Evolutionary conservation across 2,113 vertebrate genomes (phyloP), one percentile per base, ranked within the genome.

Genomic region (Pseudolaguvia tuberculata): DNA sequence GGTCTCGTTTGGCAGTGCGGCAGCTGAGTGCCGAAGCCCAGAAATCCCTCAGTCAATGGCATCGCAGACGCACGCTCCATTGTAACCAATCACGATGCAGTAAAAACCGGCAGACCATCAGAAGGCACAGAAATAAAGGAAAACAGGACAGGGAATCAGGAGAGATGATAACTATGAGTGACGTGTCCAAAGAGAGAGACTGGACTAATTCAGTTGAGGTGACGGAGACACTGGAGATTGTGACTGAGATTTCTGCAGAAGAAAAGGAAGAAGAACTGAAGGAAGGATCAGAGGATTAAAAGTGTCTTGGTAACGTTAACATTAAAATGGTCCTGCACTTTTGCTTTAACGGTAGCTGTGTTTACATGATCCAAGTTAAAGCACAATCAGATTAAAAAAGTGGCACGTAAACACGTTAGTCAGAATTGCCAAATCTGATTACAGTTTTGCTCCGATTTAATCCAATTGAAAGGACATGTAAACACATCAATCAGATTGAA

Each of bases 11-110:
- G 62, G 82, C 90, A 0, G 87, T 88, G 0, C 91, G 92, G 2
- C 90, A 92, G 72, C 90, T 95, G 75, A 95, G 93, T 13, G 82
- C 83, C 0, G 93, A 95, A 79, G 94, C 93, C 20, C 89, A 93
- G 2, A 75, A 84, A 10, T 95, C 94, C 39, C 87, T 95, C 0
- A 92, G 88, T 72, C 91, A 93, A 31, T 96, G 94, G 94, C 92
- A 93, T 50, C 91, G 93, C 50, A 85, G 94, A 68, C 87, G 94
- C 5, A 96, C 94, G 0, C 82, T 94, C 70, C 88, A 94, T 76
- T 88, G 87, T 83, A 79, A 88, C 82, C 88, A 89, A 14, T 86
- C 83, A 0, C 84, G 85, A 0, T 81, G 81, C 66, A 75, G 69
- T 84, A 55, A 56, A 3, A 78, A 82, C 51, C 68, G 88, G 12